Percentiles rank a stretch among this genome's conserved stretches.
Conservation (phyloP, 1,140 invertebrate species). For the Zophobas morio region DNA sequence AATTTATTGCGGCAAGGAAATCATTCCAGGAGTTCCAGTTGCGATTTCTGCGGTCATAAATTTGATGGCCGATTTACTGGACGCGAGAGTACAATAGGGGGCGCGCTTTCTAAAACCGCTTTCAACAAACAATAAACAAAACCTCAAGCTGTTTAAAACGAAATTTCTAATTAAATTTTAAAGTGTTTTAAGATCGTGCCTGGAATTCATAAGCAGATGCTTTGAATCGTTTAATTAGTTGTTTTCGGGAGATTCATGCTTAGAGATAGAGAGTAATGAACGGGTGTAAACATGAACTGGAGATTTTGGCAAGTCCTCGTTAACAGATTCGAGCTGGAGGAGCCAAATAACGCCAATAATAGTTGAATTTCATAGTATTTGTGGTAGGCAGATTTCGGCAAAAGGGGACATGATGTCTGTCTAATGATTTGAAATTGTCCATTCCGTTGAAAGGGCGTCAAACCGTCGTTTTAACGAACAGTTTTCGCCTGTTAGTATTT, state of each 20-base stretch:
- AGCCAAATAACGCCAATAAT: no score
- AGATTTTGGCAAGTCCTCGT: no score
- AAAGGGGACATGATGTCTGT: no score
- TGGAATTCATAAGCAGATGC: slow-evolving; percentile 9
- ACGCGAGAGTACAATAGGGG: slow-evolving; percentile 6
- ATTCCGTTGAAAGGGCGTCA: no score
- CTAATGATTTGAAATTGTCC: no score
- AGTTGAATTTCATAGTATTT: no score
- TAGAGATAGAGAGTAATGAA: no score
- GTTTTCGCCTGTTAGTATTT: no score
- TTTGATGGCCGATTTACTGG: slow-evolving; percentile 35
- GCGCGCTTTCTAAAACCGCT: background rate
- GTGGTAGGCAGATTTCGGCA: no score
- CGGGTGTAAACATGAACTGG: no score
- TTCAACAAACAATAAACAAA: slow-evolving; percentile 26
- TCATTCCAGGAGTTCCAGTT: slow-evolving; percentile 41
- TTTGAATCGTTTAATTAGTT: slow-evolving; percentile 31
- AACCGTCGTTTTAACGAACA: no score
- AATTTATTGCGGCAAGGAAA: slow-evolving; percentile 39
- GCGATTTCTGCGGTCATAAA: slow-evolving; percentile 37
- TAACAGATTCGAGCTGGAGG: no score
- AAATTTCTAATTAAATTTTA: slow-evolving; percentile 28
- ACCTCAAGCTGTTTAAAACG: slow-evolving; percentile 14
- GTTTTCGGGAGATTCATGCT: slow-evolving; percentile 3
- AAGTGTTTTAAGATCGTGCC: slow-evolving; percentile 20